Evolutionary conservation across 2,113 vertebrate species (phyloP).

Genomic region (Paramormyrops kingsleyae): DNA sequence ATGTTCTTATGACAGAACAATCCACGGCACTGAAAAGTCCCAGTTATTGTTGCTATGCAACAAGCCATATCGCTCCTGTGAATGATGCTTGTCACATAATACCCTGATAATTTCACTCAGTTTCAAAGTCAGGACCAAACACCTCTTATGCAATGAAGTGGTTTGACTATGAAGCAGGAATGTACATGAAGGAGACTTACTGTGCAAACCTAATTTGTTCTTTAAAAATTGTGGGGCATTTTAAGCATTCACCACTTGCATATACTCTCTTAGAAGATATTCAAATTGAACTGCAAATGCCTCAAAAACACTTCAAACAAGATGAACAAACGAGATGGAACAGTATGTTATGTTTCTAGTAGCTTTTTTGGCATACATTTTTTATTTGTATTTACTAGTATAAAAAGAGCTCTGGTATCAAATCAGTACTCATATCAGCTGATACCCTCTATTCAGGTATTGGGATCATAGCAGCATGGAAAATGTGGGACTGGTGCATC

Average conservation of each 20-base stretch:
- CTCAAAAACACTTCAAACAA: too few species aligned
- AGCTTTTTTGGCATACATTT: too few species aligned
- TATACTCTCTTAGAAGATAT: too few species aligned
- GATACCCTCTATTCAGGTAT: neutral
- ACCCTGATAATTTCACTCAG: slow-evolving; percentile 26
- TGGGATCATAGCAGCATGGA: neutral
- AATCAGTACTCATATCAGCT: neutral
- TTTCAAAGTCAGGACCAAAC: slow-evolving; percentile 7
- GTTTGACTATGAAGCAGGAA: neutral
- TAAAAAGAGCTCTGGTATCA: too few species aligned
- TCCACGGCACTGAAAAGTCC: slow-evolving; percentile 32
- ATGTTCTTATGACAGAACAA: slow-evolving; percentile 38
- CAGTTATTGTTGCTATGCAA: slow-evolving; percentile 45
- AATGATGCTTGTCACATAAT: slow-evolving; percentile 32
- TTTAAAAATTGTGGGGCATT: neutral
- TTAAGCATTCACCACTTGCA: too few species aligned
- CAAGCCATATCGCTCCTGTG: slow-evolving; percentile 32
- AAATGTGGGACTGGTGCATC: neutral
- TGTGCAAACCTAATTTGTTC: neutral
- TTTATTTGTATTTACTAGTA: too few species aligned
- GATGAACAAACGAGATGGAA: too few species aligned
- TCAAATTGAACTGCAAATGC: too few species aligned
- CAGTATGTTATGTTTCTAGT: too few species aligned
- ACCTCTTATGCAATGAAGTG: slow-evolving; percentile 6
- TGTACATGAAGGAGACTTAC: neutral